These are phyloP conservation scores for Gallirallus australis DNA, from an alignment of 2,797 vertebrate genomes.

Conservation along the genomic window DNA sequence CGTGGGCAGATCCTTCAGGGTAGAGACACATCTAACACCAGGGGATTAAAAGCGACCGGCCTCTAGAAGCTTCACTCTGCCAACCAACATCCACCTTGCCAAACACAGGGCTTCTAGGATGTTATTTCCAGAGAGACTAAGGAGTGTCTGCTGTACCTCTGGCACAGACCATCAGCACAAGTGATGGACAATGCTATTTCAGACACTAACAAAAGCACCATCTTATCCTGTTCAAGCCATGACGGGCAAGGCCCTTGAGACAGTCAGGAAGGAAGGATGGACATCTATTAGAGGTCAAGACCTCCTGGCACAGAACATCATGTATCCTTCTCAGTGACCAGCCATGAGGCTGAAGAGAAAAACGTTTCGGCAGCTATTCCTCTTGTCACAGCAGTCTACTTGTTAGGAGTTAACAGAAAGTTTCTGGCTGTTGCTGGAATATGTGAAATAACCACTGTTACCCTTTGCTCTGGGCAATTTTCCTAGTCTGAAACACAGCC, in stretches of 20 bases:
- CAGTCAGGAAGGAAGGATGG: neutral
- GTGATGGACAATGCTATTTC: neutral
- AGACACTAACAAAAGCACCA: neutral
- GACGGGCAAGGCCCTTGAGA: neutral
- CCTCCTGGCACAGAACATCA: neutral
- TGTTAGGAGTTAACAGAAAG: neutral
- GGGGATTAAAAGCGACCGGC: fast-evolving
- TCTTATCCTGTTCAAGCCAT: neutral
- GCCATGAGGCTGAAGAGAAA: neutral
- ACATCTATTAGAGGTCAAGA: neutral
- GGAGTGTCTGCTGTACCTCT: neutral
- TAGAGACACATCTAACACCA: fast-evolving
- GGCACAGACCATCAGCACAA: neutral
- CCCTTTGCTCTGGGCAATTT: neutral
- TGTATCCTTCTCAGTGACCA: neutral
- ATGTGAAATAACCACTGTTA: neutral
- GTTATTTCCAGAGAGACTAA: neutral
- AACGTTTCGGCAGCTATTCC: neutral
- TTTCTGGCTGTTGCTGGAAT: neutral
- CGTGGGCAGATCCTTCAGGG: fast-evolving
- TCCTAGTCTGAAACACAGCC: neutral
- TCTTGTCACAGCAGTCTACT: neutral
- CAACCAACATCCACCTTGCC: neutral
- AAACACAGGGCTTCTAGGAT: neutral
- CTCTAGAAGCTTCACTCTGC: neutral